Percentiles rank a stretch among this genome's conserved stretches.
phyloP scores from a whole-genome alignment of 2,797 vertebrate species.

The Coendou prehensilis region DNA sequence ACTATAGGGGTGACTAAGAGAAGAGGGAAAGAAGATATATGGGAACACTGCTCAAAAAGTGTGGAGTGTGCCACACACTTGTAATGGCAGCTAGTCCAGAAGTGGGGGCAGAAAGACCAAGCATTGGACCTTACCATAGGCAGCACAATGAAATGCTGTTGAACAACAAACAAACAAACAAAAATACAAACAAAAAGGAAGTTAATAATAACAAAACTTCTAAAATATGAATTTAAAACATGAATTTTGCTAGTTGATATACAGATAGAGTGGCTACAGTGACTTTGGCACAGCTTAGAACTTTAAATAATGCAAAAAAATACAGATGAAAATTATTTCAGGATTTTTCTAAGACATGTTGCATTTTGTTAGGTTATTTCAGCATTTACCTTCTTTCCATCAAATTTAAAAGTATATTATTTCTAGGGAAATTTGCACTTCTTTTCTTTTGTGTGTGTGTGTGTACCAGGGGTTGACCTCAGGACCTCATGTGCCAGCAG shows the following conservation, averaged over 20 bases:
- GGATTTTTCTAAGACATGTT: not conserved
- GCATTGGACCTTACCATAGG: not conserved
- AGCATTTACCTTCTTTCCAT: not conserved
- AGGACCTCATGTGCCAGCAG: too few relatives aligned
- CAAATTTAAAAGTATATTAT: not conserved
- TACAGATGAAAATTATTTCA: not conserved
- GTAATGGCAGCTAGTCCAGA: not conserved
- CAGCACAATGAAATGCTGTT: not conserved
- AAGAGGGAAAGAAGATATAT: accelerated
- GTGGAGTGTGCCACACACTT: not conserved
- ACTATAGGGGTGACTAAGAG: not conserved
- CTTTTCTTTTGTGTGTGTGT: too few relatives aligned
- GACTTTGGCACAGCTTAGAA: not conserved
- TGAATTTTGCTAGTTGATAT: not conserved
- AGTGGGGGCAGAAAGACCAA: not conserved
- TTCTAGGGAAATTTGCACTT: not conserved
- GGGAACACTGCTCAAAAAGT: not conserved
- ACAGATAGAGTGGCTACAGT: not conserved
- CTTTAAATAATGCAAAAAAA: not conserved
- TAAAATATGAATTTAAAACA: not conserved
- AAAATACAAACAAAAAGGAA: not conserved
- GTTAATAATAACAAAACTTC: not conserved
- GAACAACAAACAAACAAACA: not conserved
- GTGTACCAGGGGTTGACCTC: not conserved
- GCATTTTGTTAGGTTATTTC: not conserved